These are phyloP conservation scores for Riparia riparia DNA, from an alignment of 2,113 vertebrate genomes.

Conservation along the genomic window DNA sequence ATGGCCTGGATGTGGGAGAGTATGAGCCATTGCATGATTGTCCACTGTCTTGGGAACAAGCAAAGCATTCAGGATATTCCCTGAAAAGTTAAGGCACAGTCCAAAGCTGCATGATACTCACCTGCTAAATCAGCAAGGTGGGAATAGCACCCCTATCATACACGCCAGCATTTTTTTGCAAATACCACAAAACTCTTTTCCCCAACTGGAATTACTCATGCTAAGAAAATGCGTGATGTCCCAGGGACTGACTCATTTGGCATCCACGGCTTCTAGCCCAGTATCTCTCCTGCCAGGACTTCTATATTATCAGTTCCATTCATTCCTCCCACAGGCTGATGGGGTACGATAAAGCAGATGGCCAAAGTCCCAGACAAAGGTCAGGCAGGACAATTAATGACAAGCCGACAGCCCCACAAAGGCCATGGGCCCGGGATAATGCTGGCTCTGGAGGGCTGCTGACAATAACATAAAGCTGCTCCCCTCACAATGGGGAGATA, in stretches of 20 bases:
- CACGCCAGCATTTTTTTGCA: background rate
- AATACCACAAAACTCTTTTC: slow-evolving; percentile 21
- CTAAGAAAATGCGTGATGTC: slow-evolving; percentile 44
- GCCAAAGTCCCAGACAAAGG: slow-evolving; percentile 57
- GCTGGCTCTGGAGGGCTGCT: slow-evolving; percentile 49
- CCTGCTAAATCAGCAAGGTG: background rate
- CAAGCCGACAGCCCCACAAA: slow-evolving; percentile 69
- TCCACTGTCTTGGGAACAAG: background rate
- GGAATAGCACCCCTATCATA: background rate
- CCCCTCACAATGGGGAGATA: slow-evolving; percentile 58
- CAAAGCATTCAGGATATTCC: background rate
- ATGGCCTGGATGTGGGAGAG: background rate
- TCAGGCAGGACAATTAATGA: slow-evolving; percentile 63
- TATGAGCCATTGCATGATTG: background rate
- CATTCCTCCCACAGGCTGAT: slow-evolving; percentile 52
- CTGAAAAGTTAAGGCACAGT: background rate
- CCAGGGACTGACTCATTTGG: slow-evolving; percentile 37
- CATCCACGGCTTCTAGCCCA: slow-evolving; percentile 7
- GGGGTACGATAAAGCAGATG: slow-evolving; percentile 72
- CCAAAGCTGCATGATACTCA: background rate
- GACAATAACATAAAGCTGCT: slow-evolving; percentile 69
- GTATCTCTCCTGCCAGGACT: slow-evolving; percentile 22
- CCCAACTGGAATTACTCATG: slow-evolving; percentile 52
- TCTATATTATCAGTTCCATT: slow-evolving; percentile 60
- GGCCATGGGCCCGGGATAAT: slow-evolving; percentile 33